Evolutionary conservation across 2,797 vertebrate genomes (phyloP).

Genomic region (Enteromius radiatus): DNA sequence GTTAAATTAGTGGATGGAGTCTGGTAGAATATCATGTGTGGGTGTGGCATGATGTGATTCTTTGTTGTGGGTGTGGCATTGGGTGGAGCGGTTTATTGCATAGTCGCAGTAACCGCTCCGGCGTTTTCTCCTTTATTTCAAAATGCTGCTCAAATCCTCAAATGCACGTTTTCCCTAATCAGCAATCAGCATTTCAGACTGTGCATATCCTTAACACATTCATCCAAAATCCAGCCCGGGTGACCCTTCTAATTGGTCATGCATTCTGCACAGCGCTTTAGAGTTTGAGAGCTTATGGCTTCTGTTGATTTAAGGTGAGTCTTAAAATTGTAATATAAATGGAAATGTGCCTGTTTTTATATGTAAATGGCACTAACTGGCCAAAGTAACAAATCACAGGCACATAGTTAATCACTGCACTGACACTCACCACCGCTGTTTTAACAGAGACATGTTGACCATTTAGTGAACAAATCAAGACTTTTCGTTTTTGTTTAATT

Average conservation of each 20-base stretch:
- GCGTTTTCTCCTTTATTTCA: background rate
- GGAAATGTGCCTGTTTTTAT: conserved; percentile 45
- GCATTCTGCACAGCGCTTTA: conserved; percentile 22
- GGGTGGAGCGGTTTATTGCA: background rate
- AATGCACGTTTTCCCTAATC: background rate
- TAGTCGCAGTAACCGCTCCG: background rate
- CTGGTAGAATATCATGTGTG: background rate
- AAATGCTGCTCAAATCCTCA: background rate
- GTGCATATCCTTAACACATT: conserved; percentile 3
- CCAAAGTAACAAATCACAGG: conserved; percentile 30
- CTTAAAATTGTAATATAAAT: conserved; percentile 43
- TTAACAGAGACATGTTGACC: background rate
- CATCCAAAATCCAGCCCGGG: background rate
- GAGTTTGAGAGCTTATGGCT: conserved; percentile 26
- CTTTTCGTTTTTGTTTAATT: background rate
- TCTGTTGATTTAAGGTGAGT: conserved; percentile 51
- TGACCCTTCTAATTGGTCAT: conserved; percentile 17
- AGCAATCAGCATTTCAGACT: conserved; percentile 21
- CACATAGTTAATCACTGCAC: conserved; percentile 23
- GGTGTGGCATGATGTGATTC: background rate
- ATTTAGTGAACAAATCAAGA: background rate
- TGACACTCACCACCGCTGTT: conserved; percentile 8
- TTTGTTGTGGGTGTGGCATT: background rate
- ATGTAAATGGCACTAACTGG: conserved; percentile 18
- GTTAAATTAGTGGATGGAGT: background rate